Percentiles rank a stretch among this genome's conserved stretches.
Evolutionary conservation across 2,113 vertebrate genomes (phyloP).

Genomic region (Gymnorhina tibicen): DNA sequence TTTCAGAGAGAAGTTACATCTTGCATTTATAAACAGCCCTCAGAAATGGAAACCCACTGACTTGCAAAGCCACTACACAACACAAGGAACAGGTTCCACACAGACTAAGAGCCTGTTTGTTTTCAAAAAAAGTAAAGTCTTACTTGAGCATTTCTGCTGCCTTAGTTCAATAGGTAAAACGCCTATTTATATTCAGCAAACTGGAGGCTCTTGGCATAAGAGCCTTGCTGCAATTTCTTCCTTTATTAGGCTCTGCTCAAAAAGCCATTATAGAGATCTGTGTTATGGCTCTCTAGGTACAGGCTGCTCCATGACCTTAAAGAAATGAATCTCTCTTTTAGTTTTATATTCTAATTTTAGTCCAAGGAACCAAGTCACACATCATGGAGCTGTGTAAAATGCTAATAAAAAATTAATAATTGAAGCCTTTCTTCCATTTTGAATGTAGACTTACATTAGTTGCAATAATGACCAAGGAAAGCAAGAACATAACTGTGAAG

Average conservation of each 20-base stretch:
- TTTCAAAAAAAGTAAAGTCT: neutral
- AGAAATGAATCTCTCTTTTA: neutral
- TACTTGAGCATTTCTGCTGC: neutral
- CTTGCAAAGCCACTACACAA: neutral
- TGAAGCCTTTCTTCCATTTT: neutral
- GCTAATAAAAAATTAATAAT: neutral
- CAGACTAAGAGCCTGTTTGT: neutral
- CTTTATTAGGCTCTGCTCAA: conserved; percentile 19
- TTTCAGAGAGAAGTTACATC: neutral
- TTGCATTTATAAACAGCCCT: neutral
- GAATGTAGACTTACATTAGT: neutral
- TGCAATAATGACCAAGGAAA: neutral
- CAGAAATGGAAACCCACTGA: neutral
- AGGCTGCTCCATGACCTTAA: neutral
- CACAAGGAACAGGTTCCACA: neutral
- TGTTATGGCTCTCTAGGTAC: neutral
- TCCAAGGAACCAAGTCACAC: neutral
- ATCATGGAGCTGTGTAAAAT: neutral
- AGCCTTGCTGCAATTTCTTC: neutral
- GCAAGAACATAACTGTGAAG: neutral
- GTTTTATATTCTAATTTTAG: conserved; percentile 10
- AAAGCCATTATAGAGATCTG: neutral
- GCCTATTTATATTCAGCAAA: neutral
- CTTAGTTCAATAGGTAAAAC: neutral
- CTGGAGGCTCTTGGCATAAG: neutral